Percentiles rank a stretch among this genome's conserved stretches.
phyloP scores from a whole-genome alignment of 2,888 invertebrate species.

The Hemistola chrysoprasaria region DNA sequence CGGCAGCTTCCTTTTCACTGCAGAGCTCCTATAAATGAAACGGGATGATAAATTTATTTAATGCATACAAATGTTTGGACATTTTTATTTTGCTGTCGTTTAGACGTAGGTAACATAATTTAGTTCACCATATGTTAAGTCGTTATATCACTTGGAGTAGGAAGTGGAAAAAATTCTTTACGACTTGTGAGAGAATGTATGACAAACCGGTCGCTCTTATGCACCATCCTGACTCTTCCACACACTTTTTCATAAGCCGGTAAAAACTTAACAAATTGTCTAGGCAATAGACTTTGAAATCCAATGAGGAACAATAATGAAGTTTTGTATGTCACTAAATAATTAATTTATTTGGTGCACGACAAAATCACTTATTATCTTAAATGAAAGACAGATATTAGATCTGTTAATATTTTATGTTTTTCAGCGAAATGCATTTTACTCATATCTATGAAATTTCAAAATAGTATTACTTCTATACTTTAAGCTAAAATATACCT shows the following conservation, averaged over 20 bases:
- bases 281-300: slow-evolving; percentile 41
- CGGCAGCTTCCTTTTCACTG: slow-evolving; percentile 78
- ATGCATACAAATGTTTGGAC: slow-evolving; percentile 83
- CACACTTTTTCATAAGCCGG: slow-evolving; percentile 40
- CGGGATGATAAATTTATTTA: slow-evolving; percentile 81
- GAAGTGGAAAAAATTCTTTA: slow-evolving; percentile 79
- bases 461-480: too few relatives aligned
- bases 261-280: slow-evolving; percentile 54
- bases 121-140: slow-evolving; percentile 79
- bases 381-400: too few relatives aligned
- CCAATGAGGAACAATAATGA: too few relatives aligned
- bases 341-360: too few relatives aligned
- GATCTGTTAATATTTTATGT: too few relatives aligned
- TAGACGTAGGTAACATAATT: slow-evolving; percentile 80
- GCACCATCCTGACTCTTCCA: slow-evolving; percentile 48
- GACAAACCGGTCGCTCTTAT: slow-evolving; percentile 62
- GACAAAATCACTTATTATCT: too few relatives aligned
- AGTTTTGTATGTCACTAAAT: too few relatives aligned
- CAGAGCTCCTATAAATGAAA: slow-evolving; percentile 66
- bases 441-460: too few relatives aligned
- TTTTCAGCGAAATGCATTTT: too few relatives aligned
- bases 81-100: slow-evolving; percentile 81
- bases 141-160: slow-evolving; percentile 70
- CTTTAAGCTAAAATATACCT: too few relatives aligned
- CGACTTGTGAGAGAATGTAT: slow-evolving; percentile 71